phyloP scores from a whole-genome alignment of 2,113 vertebrate species.

The Etia nguti region DNA sequence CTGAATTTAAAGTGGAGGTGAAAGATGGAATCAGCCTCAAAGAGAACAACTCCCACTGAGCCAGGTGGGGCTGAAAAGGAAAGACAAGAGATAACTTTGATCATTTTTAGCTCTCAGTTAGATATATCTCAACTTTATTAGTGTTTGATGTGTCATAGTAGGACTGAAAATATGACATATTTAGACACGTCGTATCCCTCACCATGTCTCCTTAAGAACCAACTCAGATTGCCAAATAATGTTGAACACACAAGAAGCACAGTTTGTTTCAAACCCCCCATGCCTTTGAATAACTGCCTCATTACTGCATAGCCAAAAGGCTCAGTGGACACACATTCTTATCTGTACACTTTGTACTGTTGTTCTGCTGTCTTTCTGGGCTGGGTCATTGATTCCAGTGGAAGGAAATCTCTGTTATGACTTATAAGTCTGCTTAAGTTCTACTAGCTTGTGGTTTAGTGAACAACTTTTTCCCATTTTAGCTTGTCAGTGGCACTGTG shows the following conservation, averaged over 20 bases:
- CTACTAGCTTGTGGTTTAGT: background rate
- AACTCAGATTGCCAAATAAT: background rate
- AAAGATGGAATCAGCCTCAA: background rate
- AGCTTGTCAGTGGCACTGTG: background rate
- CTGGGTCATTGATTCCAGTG: background rate
- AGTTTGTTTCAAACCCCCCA: background rate
- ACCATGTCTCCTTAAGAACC: background rate
- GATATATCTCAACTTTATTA: background rate
- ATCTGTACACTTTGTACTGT: background rate
- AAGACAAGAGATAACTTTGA: conserved; percentile 4
- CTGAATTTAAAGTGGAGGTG: background rate
- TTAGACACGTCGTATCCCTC: background rate
- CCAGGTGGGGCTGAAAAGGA: background rate
- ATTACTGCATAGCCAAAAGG: background rate
- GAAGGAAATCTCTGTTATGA: background rate
- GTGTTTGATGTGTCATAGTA: background rate
- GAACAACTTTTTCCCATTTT: background rate
- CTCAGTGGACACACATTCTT: background rate
- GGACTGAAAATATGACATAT: background rate
- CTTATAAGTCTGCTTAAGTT: background rate
- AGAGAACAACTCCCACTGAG: background rate
- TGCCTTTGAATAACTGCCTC: background rate
- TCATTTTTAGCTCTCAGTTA: background rate
- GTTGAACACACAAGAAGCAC: background rate
- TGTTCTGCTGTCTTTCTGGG: background rate